Percentiles rank a stretch among this genome's conserved stretches.
phyloP scores from a whole-genome alignment of 2,113 vertebrate species.

The Ammospiza nelsoni region DNA sequence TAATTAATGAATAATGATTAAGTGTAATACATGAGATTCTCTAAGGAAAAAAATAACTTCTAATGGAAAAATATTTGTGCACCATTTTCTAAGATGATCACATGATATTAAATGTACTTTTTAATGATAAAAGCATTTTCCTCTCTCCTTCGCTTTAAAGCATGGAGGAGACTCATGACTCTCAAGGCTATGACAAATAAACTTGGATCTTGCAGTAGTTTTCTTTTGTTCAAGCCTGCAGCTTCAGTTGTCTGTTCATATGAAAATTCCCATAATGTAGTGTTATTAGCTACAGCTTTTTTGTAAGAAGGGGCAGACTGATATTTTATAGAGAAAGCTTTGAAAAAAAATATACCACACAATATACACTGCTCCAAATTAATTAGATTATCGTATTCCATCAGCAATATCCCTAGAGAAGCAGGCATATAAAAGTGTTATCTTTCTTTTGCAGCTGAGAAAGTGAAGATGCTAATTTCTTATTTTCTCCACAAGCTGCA shows the following conservation, averaged over 20 bases:
- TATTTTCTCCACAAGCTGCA: slow-evolving; percentile 3
- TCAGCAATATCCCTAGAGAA: not conserved
- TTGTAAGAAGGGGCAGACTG: not conserved
- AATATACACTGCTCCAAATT: not conserved
- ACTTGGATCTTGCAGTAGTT: not conserved
- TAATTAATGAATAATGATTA: not conserved
- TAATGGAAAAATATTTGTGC: not conserved
- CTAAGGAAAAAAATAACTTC: not conserved
- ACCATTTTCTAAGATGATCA: not conserved
- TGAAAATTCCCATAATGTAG: not conserved
- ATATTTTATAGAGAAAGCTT: not conserved
- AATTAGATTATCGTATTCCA: slow-evolving; percentile 8
- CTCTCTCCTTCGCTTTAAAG: not conserved
- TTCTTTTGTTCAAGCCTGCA: not conserved
- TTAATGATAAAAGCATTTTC: not conserved
- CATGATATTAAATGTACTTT: not conserved
- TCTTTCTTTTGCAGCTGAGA: not conserved
- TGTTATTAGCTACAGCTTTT: not conserved
- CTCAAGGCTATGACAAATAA: not conserved
- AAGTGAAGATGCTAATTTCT: not conserved
- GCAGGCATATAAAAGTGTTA: not conserved
- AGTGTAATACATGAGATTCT: not conserved
- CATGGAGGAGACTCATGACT: not conserved
- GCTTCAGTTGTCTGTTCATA: not conserved
- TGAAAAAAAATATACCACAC: not conserved